Evolutionary conservation across 2,113 vertebrate genomes (phyloP), one percentile per base, ranked within the genome.

Genomic region (Haplotaxodon microlepis): DNA sequence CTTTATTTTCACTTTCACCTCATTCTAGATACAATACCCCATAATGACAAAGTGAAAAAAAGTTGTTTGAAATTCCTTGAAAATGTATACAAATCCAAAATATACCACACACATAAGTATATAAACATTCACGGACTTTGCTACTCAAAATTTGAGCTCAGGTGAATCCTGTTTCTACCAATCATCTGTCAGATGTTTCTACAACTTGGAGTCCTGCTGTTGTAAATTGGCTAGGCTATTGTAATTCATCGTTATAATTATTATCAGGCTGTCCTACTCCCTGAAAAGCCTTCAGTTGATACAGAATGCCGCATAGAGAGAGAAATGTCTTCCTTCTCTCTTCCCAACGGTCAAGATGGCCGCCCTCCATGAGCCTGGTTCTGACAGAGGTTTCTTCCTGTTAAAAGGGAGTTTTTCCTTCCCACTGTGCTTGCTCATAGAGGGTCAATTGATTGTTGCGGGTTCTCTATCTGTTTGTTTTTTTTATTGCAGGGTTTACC

Each of bases 121-220:
- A 36, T 0, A 63, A 63, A 0, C 17, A 63, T 36, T 36, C 17
- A 63, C 4, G 2, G 31, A 36, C 59, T 36, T 63, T n/a, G 59
- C 3, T 36, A 63, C 59, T 63, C 31, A 63, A 63, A 63, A n/a
- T 36, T 3, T 63, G 61, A 66, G 61, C 61, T 66, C 61, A 66
- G 31, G 31, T n/a, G 31, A n/a, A 66, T 66, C 17, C 61, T 36
- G 31, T 66, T 66, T 66, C 31, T 66, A 66, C 61, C 31, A 6
- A 36, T 66, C 31, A 66, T n/a, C 61, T 66, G 61, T 66, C 31
- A 66, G 61, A 36, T 66, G 61, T 66, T 66, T 66, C 61, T 36
- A 19, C 57, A 19, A 4, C 57, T 61, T 61, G 3, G 57, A 31
- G 2, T 61, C 14, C 57, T 9, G 57, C 16, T 34, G 57, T 61